Evolutionary conservation across 2,797 vertebrate genomes (phyloP).

Genomic region (Hemitrygon akajei): DNA sequence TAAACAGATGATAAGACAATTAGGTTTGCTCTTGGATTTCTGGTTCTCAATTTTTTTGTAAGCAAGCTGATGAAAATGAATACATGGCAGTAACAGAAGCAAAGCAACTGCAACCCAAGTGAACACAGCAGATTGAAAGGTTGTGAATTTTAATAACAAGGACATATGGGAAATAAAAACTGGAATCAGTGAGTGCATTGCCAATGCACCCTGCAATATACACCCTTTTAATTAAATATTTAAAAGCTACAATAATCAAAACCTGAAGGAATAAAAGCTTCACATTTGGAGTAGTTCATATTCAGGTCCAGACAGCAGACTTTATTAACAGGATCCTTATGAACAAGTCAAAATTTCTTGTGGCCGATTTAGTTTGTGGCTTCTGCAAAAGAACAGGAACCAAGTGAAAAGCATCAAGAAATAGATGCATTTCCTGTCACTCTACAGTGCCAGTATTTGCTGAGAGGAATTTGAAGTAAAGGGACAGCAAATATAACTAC

Average conservation of each 20-base stretch:
- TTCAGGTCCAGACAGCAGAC: not conserved
- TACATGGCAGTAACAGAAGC: not conserved
- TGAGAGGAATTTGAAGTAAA: not conserved
- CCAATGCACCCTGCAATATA: not conserved
- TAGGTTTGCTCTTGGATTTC: not conserved
- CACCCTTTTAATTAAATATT: not conserved
- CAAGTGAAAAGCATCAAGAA: not conserved
- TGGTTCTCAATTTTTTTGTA: not conserved
- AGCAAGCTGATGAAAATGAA: not conserved
- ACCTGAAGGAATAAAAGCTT: not conserved
- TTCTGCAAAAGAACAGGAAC: not conserved
- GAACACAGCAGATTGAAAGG: not conserved
- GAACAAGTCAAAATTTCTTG: not conserved
- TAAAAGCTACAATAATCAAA: not conserved
- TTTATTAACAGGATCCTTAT: not conserved
- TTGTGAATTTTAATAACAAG: not conserved
- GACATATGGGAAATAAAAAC: not conserved
- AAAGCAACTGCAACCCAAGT: not conserved
- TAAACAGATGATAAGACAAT: not conserved
- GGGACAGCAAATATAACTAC: not conserved
- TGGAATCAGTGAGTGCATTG: not conserved
- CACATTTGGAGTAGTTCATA: not conserved
- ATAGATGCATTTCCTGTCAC: not conserved
- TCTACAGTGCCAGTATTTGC: not conserved
- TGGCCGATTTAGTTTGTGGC: not conserved